Evolutionary conservation across 2,797 vertebrate species (phyloP).

Genomic region (Emys orbicularis): DNA sequence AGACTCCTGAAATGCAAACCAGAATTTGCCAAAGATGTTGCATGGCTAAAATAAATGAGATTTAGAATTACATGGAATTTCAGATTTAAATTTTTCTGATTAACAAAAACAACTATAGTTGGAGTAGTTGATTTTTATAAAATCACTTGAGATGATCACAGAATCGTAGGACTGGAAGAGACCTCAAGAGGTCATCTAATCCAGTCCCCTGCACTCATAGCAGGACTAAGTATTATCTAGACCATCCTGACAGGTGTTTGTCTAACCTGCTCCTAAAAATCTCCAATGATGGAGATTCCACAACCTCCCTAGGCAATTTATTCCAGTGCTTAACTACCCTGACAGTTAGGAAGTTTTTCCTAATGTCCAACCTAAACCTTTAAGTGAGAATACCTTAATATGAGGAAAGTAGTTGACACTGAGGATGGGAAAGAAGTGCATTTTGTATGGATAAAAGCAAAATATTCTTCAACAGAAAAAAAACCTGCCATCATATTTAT

Average conservation of each 20-base stretch:
- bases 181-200: no score
- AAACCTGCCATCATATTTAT: neutral
- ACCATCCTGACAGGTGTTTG: no score
- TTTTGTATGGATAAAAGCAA: neutral
- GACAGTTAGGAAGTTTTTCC: no score
- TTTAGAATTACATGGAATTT: conserved; percentile 56
- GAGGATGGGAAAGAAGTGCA: neutral
- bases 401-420: neutral
- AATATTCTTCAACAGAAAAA: neutral
- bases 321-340: no score
- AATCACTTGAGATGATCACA: conserved; percentile 52
- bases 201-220: no score
- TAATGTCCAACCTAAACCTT: neutral
- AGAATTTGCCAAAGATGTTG: conserved; percentile 1
- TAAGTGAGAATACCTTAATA: neutral
- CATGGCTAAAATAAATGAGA: neutral
- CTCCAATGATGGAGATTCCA: no score
- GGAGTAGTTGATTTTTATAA: conserved; percentile 8
- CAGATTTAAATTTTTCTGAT: conserved; percentile 50
- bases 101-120: neutral
- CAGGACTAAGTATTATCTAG: no score
- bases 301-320: no score
- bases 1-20: neutral
- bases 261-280: no score
- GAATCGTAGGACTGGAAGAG: no score